Base-by-base conservation (phyloP, 2,888 invertebrate genomes). In the Drosophila greeni region DNA sequence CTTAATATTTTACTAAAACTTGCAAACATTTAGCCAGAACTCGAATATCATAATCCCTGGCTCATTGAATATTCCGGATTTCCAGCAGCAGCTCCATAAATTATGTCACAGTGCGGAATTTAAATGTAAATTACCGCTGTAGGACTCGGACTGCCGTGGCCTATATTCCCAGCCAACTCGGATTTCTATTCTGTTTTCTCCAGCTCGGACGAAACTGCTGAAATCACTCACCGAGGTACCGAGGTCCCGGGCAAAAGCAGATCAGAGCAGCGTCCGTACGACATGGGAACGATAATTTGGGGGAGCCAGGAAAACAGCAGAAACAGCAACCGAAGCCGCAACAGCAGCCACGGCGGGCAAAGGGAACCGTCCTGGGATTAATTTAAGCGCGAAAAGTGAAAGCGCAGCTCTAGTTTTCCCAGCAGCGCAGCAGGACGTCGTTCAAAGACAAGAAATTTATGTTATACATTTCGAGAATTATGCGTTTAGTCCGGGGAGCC, bases 201-300 rank as follows among this genome's bases (percentile, higher is more conserved):
- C 18, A 16, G 45, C 18, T 29, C 45, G 18, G 11, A 29, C 18
- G 18, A 29, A 29, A 45, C 18, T 18, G 42, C 39, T 12, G 29
- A 47, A 60, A 59, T 60, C 60, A 47, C 47, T 34, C 26, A 20
- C 42, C 58, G 20, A 29, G 31, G 31, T 31, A 20, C 42, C 58
- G 20, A 29, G 31, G 31, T 31, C n/a, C n/a, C 18, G 24, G 36
- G 59, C 31, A 47, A 45, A 43, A 31, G 29, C 11, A 3, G 29
- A 31, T 18, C 31, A 14, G 18, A 24, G 23, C 51, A 51, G 72
- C 70, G 74, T 76, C 79, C 66, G 39, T 43, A 59, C 77, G 66
- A 64, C 84, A 73, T 56, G 82, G 84, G 84, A 80, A 73, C 80
- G 75, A 79, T 82, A 80, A 82, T 84, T 82, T 76, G 71, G 42